Evolutionary conservation across 2,797 vertebrate genomes (phyloP), one percentile per base, ranked within the genome.

Genomic region (Xenops minutus): DNA sequence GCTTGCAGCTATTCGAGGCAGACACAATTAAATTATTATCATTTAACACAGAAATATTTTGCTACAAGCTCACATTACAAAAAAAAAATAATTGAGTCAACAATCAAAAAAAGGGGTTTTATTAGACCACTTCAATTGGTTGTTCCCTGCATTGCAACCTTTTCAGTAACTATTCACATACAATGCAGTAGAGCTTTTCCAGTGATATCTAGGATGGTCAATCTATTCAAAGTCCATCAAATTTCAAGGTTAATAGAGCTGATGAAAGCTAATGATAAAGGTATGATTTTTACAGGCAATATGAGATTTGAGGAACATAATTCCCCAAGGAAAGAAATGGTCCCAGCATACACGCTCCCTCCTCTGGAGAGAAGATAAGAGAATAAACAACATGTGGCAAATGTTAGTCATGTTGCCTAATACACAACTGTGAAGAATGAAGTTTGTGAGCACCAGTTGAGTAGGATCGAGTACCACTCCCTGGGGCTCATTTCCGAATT

Each of bases 311-410:
- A 79, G 34, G 88, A 93, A 91, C 26, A 2, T 74, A 85, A 79
- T 58, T 92, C 79, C 89, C 81, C 16, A 75, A 71, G 87, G 89
- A 92, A 92, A 89, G 41, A 73, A 74, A 77, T 1, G 61, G 37
- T 63, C 30, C 34, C 72, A 85, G 71, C 37, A 87, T 30, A 62
- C 62, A 71, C 0, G 0, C 59, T 88, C 52, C 54, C 63, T 94
- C 56, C 81, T 80, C 74, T 43, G 37, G 67, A 52, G 78, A 78
- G 24, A 21, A 64, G 59, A 76, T 63, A 82, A 87, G 72, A 87
- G 71, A 61, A 91, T 74, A 96, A 96, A 96, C 92, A 95, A 87
- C 59, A 69, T 19, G 56, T 91, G 59, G 85, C 68, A 94, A 92
- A 74, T 12, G 22, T 61, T 87, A 51, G 61, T 78, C 32, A 7